These are phyloP conservation scores for Gambusia affinis DNA, from an alignment of 2,113 vertebrate species.

Conservation along the genomic window DNA sequence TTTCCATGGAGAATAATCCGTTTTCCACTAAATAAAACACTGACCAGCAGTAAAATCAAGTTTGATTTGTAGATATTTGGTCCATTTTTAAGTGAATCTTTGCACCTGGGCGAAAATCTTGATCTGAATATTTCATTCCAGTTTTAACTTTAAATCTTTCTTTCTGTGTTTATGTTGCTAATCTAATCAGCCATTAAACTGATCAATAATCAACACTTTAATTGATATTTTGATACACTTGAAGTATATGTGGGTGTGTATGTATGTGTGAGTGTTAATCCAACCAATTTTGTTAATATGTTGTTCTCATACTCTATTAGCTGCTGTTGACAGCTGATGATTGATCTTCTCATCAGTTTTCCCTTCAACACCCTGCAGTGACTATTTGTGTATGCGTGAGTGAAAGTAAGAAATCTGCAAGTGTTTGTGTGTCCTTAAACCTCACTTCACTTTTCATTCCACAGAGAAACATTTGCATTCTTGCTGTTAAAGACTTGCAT, in stretches of 20 bases:
- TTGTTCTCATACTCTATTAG: slow-evolving; percentile 77
- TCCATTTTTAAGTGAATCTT: slow-evolving; percentile 1
- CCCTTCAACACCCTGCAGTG: slow-evolving; percentile 65
- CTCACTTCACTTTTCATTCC: slow-evolving; percentile 16
- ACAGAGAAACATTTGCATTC: slow-evolving; percentile 9
- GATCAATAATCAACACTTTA: slow-evolving; percentile 38
- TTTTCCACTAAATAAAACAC: slow-evolving; percentile 19
- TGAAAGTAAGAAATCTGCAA: slow-evolving; percentile 15
- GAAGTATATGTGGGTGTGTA: slow-evolving; percentile 3
- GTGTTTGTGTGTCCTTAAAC: slow-evolving; percentile 35
- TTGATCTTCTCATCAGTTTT: slow-evolving; percentile 77
- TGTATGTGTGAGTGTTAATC: slow-evolving; percentile 56
- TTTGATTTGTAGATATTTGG: slow-evolving; percentile 15
- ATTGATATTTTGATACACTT: slow-evolving; percentile 11
- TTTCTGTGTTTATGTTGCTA: neutral
- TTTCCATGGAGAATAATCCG: slow-evolving; percentile 38
- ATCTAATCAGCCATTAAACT: slow-evolving; percentile 39
- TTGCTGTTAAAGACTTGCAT: neutral
- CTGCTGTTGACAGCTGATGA: slow-evolving; percentile 72
- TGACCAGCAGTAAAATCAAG: neutral
- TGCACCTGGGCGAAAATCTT: neutral
- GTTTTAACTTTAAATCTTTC: neutral
- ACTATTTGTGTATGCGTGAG: slow-evolving; percentile 23
- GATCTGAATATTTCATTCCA: too few relatives aligned
- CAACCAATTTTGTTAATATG: slow-evolving; percentile 71